These are phyloP conservation scores for Pseudomugil gertrudae DNA, from an alignment of 2,797 vertebrate species.

Conservation along the genomic window DNA sequence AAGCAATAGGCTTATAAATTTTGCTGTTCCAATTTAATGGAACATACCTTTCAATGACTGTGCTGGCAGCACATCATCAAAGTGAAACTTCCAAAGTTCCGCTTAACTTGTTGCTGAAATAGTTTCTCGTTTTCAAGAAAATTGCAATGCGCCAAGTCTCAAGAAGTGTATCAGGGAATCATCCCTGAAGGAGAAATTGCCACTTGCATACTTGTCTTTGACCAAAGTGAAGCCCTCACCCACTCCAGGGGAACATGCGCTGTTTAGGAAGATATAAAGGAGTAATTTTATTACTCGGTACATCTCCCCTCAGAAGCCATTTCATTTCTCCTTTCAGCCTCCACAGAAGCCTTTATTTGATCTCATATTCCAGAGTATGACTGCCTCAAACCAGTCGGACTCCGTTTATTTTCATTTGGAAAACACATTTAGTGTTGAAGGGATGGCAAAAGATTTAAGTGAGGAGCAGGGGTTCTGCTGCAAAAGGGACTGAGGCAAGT, in stretches of 20 bases:
- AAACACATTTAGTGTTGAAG: conserved; percentile 87
- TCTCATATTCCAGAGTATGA: conserved; percentile 86
- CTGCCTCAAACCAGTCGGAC: conserved; percentile 82
- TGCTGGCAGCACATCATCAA: conserved; percentile 77
- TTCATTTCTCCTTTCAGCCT: conserved; percentile 86
- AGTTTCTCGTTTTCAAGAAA: conserved; percentile 82
- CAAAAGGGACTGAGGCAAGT: conserved; percentile 57
- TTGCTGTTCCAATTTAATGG: conserved; percentile 81
- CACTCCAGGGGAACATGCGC: conserved; percentile 83
- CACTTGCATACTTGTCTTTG: conserved; percentile 85
- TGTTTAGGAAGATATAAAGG: conserved; percentile 88
- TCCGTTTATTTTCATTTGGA: conserved; percentile 89
- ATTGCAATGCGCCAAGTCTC: conserved; percentile 79
- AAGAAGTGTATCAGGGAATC: conserved; percentile 82
- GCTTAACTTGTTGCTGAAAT: conserved; percentile 83
- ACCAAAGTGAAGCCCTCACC: conserved; percentile 81
- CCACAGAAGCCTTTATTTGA: conserved; percentile 87
- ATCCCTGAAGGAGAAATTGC: conserved; percentile 82
- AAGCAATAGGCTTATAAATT: conserved; percentile 77
- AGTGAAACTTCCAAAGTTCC: conserved; percentile 83
- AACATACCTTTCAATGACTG: conserved; percentile 78
- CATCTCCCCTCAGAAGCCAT: conserved; percentile 85
- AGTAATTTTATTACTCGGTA: conserved; percentile 88
- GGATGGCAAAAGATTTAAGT: conserved; percentile 74
- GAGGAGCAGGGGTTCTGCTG: conserved; percentile 56